Percentiles rank a stretch among this genome's conserved stretches.
These are phyloP conservation scores for Tupiocoris notatus DNA, from an alignment of 2,888 invertebrate species.

Conservation along the genomic window DNA sequence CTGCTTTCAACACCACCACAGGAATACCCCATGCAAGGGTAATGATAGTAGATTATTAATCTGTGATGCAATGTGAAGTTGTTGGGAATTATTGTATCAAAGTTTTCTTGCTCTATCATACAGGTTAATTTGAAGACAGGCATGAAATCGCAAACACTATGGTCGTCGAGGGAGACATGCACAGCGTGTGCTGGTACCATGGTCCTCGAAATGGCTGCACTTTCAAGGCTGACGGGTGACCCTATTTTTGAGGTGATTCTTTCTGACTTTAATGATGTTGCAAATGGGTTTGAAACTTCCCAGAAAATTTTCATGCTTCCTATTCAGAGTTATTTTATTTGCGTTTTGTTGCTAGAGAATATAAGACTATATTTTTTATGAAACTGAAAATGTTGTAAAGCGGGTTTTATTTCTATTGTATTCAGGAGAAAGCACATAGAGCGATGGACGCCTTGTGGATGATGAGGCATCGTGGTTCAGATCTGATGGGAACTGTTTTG, in stretches of 20 bases:
- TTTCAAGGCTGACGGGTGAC: slow-evolving; percentile 89
- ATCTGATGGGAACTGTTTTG: slow-evolving; percentile 95
- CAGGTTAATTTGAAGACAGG: slow-evolving; percentile 80
- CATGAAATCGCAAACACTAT: slow-evolving; percentile 70
- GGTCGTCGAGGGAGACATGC: slow-evolving; percentile 84
- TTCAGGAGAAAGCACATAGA: slow-evolving; percentile 80
- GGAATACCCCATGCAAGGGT: slow-evolving; percentile 97
- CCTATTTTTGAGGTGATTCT: slow-evolving; percentile 86
- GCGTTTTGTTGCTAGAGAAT: not conserved
- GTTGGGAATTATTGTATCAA: not conserved
- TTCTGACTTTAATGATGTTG: no score
- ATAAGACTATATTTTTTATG: no score
- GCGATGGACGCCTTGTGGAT: slow-evolving; percentile 98
- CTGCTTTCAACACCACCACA: slow-evolving; percentile 97
- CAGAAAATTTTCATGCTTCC: not conserved
- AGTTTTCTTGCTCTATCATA: no score
- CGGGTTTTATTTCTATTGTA: slow-evolving; percentile 31
- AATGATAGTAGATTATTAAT: slow-evolving; percentile 48
- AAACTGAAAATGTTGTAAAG: no score
- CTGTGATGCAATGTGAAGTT: not conserved
- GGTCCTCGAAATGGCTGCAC: slow-evolving; percentile 94
- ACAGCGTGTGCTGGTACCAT: slow-evolving; percentile 98
- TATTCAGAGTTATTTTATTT: not conserved
- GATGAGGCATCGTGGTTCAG: slow-evolving; percentile 82
- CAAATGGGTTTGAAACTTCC: no score